A percentile compares a stretch with the other conserved stretches of the same genome.
phyloP scores from a whole-genome alignment of 2,888 invertebrate species.

The Anaspis maculata region DNA sequence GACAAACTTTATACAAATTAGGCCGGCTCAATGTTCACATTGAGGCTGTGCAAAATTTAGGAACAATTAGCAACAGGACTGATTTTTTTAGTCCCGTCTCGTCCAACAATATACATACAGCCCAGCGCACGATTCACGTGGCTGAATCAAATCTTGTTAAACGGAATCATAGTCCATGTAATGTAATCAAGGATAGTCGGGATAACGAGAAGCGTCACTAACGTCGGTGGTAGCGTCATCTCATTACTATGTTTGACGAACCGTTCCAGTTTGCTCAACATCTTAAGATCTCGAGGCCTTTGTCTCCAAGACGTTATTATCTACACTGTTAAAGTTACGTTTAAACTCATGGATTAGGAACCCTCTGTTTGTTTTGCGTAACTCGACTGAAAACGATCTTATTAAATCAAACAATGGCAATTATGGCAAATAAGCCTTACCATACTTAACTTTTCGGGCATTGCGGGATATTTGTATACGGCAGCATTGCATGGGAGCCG shows the following conservation, averaged over 20 bases:
- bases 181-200: conserved; percentile 24
- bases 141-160: too few relatives aligned
- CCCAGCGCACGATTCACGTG: too few relatives aligned
- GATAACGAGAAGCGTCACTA: conserved; percentile 21
- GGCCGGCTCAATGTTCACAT: too few relatives aligned
- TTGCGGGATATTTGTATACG: too few relatives aligned
- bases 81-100: too few relatives aligned
- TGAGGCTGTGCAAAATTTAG: too few relatives aligned
- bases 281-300: conserved; percentile 27
- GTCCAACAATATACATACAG: too few relatives aligned
- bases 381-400: conserved; percentile 34
- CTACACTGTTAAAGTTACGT: conserved; percentile 24
- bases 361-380: conserved; percentile 33
- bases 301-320: conserved; percentile 30
- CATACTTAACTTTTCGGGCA: too few relatives aligned
- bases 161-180: conserved; percentile 18
- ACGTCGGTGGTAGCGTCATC: conserved; percentile 19
- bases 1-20: too few relatives aligned
- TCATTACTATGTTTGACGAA: conserved; percentile 32
- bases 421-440: too few relatives aligned
- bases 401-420: conserved; percentile 28
- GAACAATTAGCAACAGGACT: too few relatives aligned
- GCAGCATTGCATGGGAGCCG: too few relatives aligned
- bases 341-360: conserved; percentile 28
- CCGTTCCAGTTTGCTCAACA: conserved; percentile 30